Percentiles rank a stretch among this genome's conserved stretches.
These are phyloP conservation scores for Drosophila bunnanda DNA, from an alignment of 2,888 invertebrate species.

Conservation along the genomic window DNA sequence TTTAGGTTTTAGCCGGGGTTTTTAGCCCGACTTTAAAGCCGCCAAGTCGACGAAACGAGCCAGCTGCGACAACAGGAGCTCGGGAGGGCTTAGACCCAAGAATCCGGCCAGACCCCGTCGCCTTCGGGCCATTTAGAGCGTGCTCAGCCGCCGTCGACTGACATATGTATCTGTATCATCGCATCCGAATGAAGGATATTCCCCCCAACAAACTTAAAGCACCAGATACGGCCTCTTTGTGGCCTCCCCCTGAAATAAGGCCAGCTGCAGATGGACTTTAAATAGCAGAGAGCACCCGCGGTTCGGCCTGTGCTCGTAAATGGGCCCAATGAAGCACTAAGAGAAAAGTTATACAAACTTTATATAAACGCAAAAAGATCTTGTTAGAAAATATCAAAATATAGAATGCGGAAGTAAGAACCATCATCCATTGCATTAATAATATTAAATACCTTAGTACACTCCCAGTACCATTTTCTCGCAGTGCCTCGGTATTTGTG, in stretches of 20 bases:
- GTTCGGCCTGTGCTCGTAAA: slow-evolving; percentile 51
- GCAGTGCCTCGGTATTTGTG: slow-evolving; percentile 4
- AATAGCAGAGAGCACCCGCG: slow-evolving; percentile 64
- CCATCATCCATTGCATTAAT: neutral
- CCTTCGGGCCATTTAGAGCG: slow-evolving; percentile 47
- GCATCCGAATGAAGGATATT: slow-evolving; percentile 18
- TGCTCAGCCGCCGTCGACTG: slow-evolving; percentile 37
- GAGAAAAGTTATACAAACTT: neutral
- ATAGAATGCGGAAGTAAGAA: neutral
- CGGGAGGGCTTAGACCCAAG: neutral
- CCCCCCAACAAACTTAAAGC: slow-evolving; percentile 24
- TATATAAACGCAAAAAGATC: neutral
- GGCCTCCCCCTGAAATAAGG: slow-evolving; percentile 47
- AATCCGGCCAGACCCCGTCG: slow-evolving; percentile 1
- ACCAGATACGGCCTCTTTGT: slow-evolving; percentile 41
- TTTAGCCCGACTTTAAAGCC: slow-evolving; percentile 40
- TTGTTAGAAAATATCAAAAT: too few species aligned
- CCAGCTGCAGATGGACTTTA: slow-evolving; percentile 64
- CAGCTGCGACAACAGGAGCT: slow-evolving; percentile 24
- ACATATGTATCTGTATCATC: slow-evolving; percentile 46
- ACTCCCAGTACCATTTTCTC: neutral
- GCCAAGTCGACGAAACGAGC: slow-evolving; percentile 17
- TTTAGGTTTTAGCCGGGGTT: slow-evolving; percentile 16
- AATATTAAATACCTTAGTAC: too few species aligned
- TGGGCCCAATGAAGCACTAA: slow-evolving; percentile 12